Percentiles rank a stretch among this genome's conserved stretches.
These are phyloP conservation scores for Oscheius sp. DNA, from an alignment of 2,888 invertebrate genomes.

Conservation along the genomic window DNA sequence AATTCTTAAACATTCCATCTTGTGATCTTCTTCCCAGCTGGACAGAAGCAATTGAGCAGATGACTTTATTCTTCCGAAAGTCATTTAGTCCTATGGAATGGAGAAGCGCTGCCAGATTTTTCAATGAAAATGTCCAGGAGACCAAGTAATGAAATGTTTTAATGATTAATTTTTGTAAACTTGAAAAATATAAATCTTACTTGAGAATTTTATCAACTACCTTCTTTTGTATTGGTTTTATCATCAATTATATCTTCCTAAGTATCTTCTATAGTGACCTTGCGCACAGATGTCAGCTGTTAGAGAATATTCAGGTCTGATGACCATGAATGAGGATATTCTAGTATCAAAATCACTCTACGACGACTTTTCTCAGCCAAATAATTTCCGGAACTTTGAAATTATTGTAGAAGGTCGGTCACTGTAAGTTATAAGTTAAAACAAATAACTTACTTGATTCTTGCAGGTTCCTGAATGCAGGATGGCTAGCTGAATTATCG, in stretches of 20 bases:
- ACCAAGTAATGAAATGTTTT: no score
- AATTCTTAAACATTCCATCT: constrained; percentile 83
- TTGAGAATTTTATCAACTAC: neutral
- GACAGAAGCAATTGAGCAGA: constrained; percentile 54
- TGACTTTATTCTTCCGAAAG: constrained; percentile 14
- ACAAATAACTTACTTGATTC: no score
- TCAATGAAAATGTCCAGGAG: constrained; percentile 58
- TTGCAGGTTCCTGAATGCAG: constrained; percentile 57
- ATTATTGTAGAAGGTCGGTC: constrained; percentile 44
- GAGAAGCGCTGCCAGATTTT: constrained; percentile 1
- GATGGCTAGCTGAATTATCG: constrained; percentile 61
- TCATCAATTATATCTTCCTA: no score
- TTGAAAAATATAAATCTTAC: neutral
- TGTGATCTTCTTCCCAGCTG: constrained; percentile 82
- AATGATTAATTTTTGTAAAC: neutral
- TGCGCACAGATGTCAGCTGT: no score
- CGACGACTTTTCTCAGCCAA: constrained; percentile 60
- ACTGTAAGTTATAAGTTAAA: constrained; percentile 41
- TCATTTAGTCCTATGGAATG: constrained; percentile 19
- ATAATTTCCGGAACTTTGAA: constrained; percentile 49
- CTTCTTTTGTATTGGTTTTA: no score
- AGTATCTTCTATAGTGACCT: no score
- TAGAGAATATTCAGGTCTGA: constrained; percentile 58
- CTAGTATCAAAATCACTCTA: constrained; percentile 52
- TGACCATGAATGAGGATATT: constrained; percentile 42